Percentiles rank a stretch among this genome's conserved stretches.
phyloP scores from a whole-genome alignment of 2,888 invertebrate species.

The Tribolium freemani region DNA sequence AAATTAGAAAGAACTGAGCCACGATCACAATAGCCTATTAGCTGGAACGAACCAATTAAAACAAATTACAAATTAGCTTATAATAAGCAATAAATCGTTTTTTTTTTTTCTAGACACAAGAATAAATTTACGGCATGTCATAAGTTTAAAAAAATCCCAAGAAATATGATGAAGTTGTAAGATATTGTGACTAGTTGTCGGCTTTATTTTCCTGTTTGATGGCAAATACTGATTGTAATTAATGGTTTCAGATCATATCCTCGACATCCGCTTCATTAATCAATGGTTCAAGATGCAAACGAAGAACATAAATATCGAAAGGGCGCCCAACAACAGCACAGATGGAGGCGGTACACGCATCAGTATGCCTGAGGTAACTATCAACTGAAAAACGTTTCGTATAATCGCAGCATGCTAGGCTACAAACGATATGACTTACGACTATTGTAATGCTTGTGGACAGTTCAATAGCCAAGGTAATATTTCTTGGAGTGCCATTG shows the following conservation, averaged over 20 bases:
- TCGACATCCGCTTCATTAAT: slow-evolving; percentile 19
- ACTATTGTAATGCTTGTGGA: slow-evolving; percentile 28
- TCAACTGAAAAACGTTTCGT: slow-evolving; percentile 9
- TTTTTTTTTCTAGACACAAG: too few relatives aligned
- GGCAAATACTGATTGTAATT: slow-evolving; percentile 9
- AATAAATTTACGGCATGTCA: background rate
- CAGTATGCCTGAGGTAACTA: slow-evolving; percentile 40
- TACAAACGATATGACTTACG: slow-evolving; percentile 20
- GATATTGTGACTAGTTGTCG: background rate
- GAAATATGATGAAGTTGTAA: background rate
- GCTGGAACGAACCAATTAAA: too few relatives aligned
- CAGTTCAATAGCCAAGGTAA: slow-evolving; percentile 35
- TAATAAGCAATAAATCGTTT: too few relatives aligned
- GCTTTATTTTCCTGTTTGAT: background rate
- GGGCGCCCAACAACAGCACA: slow-evolving; percentile 64
- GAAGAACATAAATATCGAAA: slow-evolving; percentile 74
- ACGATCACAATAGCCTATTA: too few relatives aligned
- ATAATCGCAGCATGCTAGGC: slow-evolving; percentile 18
- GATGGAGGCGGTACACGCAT: slow-evolving; percentile 33
- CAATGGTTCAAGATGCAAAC: slow-evolving; percentile 71
- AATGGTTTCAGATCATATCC: slow-evolving; percentile 29
- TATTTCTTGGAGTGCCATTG: slow-evolving; percentile 7
- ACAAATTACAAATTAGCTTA: too few relatives aligned
- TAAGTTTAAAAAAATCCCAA: background rate
- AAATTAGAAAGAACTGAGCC: too few relatives aligned